Percentiles rank a stretch among this genome's conserved stretches.
Conservation (phyloP, 92 coral and sea anemone species). For the Epizoanthus illoricatus region DNA sequence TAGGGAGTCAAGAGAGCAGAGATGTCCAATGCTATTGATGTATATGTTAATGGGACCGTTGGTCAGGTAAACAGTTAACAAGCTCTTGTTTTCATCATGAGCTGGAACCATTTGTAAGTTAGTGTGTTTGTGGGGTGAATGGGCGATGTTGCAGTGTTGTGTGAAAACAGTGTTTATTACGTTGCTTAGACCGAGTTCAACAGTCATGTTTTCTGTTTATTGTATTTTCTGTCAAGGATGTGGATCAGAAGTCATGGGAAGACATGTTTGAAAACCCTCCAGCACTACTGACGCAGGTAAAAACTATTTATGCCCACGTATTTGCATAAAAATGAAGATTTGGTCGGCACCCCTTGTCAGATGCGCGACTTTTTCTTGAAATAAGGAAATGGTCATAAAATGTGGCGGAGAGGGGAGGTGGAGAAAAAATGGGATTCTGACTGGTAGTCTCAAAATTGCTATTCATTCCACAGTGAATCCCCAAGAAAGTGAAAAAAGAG, state of each 20-base stretch:
- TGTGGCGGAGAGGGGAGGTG: too few species aligned
- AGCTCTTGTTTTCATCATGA: background rate
- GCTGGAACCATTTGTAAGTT: background rate
- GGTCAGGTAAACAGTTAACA: conserved; percentile 68
- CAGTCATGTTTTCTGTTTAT: background rate
- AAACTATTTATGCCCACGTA: background rate
- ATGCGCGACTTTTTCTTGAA: too few species aligned
- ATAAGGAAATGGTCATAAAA: too few species aligned
- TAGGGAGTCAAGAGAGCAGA: conserved; percentile 96
- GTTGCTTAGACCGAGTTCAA: background rate
- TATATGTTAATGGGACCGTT: conserved; percentile 93
- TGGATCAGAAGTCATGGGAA: conserved; percentile 79
- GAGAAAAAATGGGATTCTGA: too few species aligned
- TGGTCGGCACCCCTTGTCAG: too few species aligned
- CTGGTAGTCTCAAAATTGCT: too few species aligned
- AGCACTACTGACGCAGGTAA: conserved; percentile 79
- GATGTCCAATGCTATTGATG: conserved; percentile 94
- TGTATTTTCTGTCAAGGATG: conserved; percentile 62
- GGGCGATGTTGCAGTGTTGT: background rate
- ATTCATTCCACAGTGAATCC: too few species aligned
- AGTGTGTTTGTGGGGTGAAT: background rate
- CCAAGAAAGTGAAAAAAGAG: too few species aligned
- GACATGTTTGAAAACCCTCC: conserved; percentile 88
- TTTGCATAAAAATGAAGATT: background rate
- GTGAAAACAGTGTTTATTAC: background rate